Evolutionary conservation across 2,113 vertebrate genomes (phyloP), one percentile per base, ranked within the genome.

Genomic region (Ophthalmolycus amberensis): DNA sequence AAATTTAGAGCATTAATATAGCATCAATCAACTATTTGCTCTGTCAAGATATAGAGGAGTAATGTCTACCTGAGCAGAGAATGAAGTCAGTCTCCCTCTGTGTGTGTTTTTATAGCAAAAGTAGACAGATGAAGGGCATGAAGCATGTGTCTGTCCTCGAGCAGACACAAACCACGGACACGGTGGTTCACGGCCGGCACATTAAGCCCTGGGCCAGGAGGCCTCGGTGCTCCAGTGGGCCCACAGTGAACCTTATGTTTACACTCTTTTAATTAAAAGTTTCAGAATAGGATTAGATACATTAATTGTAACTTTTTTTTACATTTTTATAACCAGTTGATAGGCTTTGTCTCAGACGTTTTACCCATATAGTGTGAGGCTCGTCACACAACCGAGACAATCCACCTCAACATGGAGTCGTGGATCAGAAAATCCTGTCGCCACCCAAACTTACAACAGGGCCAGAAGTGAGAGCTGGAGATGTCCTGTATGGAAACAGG

Each of bases 401-500:
- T 38, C 29, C 1, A 3, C 34, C 52, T 63, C 42, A 34, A n/a
- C 37, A 37, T 15, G 42, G 32, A 63, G 10, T 38, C n/a, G 1
- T 7, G 18, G 32, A 60, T 59, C 15, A 5, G 5, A 59, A 48
- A 25, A 27, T 40, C 29, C 63, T 62, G 50, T 37, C 59, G 50
- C 38, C 69, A 68, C 37, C 32, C 10, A 10, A 22, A 42, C 20
- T 42, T 70, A 29, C 9, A 64, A 12, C 2, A 74, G 46, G 84
- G 62, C 77, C 72, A 90, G 77, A 91, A 92, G 74, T 85, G 88
- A 91, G 85, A 88, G 80, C 78, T 46, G 0, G 54, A 82, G 68
- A 85, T 71, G 77, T 87, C 82, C 67, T 48, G 18, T 84, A 42
- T 71, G 66, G 90, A 93, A 93, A 89, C 84, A 86, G 91, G 86